Conservation (phyloP, 2,888 invertebrate species). For the Heterodera filipjevi region DNA sequence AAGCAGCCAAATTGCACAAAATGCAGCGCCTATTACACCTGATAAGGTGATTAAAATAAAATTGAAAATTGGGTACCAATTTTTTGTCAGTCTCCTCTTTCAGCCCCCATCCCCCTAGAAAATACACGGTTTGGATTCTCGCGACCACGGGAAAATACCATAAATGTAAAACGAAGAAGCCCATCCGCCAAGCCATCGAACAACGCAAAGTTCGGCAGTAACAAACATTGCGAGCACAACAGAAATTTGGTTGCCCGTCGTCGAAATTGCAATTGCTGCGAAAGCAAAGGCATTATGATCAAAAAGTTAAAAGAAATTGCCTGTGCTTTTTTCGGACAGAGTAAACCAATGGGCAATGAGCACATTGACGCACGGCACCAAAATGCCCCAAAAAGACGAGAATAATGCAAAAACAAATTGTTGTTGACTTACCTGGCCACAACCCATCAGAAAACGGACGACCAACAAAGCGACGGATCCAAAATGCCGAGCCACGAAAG, state of each 20-base stretch:
- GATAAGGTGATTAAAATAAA: no score
- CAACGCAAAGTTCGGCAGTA: conserved; percentile 63
- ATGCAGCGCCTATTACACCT: conserved; percentile 53
- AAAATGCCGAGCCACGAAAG: conserved; percentile 50
- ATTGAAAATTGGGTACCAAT: no score
- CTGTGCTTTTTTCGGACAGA: conserved; percentile 57
- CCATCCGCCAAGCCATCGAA: conserved; percentile 59
- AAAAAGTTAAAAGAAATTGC: not conserved
- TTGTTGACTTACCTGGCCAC: conserved; percentile 52
- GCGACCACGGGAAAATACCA: no score
- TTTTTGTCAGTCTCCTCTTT: no score
- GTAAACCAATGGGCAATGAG: conserved; percentile 63
- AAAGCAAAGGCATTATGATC: not conserved
- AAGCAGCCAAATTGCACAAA: conserved; percentile 55
- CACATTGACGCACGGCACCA: conserved; percentile 63
- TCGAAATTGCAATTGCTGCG: conserved; percentile 58
- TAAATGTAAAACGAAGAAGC: conserved; percentile 63
- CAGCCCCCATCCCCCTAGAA: no score
- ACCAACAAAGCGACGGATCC: conserved; percentile 50
- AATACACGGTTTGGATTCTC: no score
- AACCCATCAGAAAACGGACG: conserved; percentile 62
- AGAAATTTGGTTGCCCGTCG: conserved; percentile 63
- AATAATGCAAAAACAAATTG: not conserved
- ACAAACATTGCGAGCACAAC: conserved; percentile 62
- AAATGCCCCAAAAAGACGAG: conserved; percentile 50